Evolutionary conservation across 2,888 invertebrate genomes (phyloP).

Genomic region (Cremastinae sp.): DNA sequence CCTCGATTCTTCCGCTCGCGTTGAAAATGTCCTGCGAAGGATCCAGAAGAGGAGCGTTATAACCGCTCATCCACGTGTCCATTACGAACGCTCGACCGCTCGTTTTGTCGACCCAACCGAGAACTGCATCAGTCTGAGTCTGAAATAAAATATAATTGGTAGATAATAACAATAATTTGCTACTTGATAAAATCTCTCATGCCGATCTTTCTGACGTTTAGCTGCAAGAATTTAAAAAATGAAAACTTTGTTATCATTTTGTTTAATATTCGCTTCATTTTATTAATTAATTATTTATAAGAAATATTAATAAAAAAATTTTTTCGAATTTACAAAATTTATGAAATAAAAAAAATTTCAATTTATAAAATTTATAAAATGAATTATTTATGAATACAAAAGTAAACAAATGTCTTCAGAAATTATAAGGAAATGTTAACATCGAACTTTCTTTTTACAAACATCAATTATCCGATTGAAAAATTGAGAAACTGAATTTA

Average conservation of each 20-base stretch:
- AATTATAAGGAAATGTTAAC: background rate
- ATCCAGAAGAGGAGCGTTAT: constrained; percentile 88
- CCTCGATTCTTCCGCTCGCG: constrained; percentile 85
- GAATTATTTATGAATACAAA: too few relatives aligned
- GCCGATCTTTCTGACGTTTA: too few relatives aligned
- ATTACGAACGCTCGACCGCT: constrained; percentile 90
- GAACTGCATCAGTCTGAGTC: constrained; percentile 92
- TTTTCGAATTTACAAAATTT: too few relatives aligned
- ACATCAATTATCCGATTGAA: background rate
- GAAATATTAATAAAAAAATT: too few relatives aligned
- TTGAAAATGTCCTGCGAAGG: constrained; percentile 87
- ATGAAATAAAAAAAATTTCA: too few relatives aligned
- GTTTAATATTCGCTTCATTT: too few relatives aligned
- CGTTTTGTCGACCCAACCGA: constrained; percentile 92
- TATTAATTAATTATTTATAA: too few relatives aligned
- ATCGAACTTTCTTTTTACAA: background rate
- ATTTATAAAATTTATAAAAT: too few relatives aligned
- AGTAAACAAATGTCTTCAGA: too few relatives aligned
- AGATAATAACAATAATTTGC: background rate
- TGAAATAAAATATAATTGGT: constrained; percentile 70
- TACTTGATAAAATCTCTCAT: background rate
- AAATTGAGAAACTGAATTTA: constrained; percentile 74
- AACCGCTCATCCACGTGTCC: constrained; percentile 93
- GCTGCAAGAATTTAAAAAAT: too few relatives aligned
- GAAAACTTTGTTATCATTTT: too few relatives aligned